These are phyloP conservation scores for Tringa solitaria DNA, from an alignment of 2,113 vertebrate species.

Conservation along the genomic window DNA sequence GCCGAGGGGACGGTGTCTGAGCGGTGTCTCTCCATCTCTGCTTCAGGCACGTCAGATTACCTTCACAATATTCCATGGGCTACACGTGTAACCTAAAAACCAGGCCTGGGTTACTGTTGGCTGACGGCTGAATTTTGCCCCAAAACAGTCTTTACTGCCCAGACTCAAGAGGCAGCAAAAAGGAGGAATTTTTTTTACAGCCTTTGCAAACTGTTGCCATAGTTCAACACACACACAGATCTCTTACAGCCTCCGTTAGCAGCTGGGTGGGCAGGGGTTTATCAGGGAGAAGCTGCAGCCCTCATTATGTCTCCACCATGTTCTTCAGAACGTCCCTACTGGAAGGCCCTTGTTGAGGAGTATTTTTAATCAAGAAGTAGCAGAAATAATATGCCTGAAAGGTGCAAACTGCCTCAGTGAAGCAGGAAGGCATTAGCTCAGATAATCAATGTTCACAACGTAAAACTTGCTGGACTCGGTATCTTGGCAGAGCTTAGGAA, in stretches of 20 bases:
- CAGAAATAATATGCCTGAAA: not conserved
- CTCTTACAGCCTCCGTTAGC: rapidly evolving
- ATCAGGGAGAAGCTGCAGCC: not conserved
- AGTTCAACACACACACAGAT: rapidly evolving
- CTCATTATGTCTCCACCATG: not conserved
- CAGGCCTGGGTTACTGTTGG: rapidly evolving
- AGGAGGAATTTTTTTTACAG: not conserved
- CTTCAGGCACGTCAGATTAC: not conserved
- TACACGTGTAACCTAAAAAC: not conserved
- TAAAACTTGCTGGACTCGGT: not conserved
- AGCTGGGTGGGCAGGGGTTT: rapidly evolving
- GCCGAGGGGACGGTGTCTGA: not conserved
- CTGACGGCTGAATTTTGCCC: not conserved
- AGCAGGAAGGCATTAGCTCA: not conserved
- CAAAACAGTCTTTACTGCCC: not conserved
- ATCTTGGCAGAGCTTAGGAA: not conserved
- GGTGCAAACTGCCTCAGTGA: not conserved
- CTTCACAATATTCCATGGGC: not conserved
- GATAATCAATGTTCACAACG: not conserved
- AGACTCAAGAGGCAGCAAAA: not conserved
- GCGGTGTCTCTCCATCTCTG: not conserved
- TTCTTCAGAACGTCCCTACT: not conserved
- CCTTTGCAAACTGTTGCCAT: not conserved
- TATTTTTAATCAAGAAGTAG: not conserved
- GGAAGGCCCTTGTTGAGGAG: rapidly evolving